These are phyloP conservation scores for Metopolophium dirhodum DNA, from an alignment of 1,140 invertebrate species.

Conservation along the genomic window DNA sequence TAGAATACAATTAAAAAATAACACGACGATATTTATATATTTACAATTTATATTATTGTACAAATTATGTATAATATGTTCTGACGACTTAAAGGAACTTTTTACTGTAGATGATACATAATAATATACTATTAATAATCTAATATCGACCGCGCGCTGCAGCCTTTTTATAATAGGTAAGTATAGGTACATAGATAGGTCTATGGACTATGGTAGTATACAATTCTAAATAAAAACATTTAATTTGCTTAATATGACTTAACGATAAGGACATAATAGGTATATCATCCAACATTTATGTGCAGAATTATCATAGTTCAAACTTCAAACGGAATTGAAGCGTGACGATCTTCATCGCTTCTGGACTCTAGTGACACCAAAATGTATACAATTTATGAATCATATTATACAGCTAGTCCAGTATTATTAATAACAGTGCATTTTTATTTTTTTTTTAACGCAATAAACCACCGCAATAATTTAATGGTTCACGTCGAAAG, in stretches of 20 bases:
- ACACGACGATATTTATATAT: constrained; percentile 6
- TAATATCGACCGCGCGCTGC: background rate
- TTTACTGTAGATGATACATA: background rate
- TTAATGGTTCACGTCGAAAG: no score
- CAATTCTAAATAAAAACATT: background rate
- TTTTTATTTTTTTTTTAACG: no score
- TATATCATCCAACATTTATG: background rate
- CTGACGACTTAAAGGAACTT: background rate
- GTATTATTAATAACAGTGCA: no score
- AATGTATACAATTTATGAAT: no score
- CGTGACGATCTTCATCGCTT: background rate
- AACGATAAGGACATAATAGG: background rate
- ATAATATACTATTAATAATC: background rate
- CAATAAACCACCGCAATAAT: no score
- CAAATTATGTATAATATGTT: background rate
- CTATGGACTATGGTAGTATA: background rate
- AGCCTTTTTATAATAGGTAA: background rate
- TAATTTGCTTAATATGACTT: background rate
- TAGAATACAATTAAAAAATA: background rate
- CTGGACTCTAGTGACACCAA: no score
- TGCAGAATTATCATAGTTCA: background rate
- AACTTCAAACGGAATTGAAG: background rate
- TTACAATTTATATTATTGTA: background rate
- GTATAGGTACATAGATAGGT: no score
- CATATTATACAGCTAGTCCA: no score